Evolutionary conservation across 2,113 vertebrate species (phyloP).

Genomic region (Gopherus flavomarginatus): DNA sequence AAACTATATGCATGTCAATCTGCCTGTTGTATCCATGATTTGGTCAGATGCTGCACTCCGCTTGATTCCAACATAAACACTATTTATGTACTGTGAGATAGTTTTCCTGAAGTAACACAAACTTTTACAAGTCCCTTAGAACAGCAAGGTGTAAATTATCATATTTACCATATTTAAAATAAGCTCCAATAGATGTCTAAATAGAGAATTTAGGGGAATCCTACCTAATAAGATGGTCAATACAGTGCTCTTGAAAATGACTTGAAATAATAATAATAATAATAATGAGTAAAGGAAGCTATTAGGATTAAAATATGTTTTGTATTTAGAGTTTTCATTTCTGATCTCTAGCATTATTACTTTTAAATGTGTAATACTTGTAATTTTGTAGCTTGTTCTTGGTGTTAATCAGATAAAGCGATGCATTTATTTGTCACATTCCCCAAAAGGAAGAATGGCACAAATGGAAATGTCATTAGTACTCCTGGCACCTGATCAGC

Average conservation of each 20-base stretch:
- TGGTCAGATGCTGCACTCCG: conserved; percentile 16
- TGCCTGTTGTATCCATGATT: rapidly evolving
- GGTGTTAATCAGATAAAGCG: background rate
- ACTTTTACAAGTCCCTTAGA: conserved; percentile 49
- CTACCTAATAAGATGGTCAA: background rate
- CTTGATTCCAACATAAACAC: conserved; percentile 55
- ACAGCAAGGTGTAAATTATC: conserved; percentile 18
- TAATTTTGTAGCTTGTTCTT: background rate
- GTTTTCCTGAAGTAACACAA: conserved; percentile 57
- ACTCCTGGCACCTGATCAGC: background rate
- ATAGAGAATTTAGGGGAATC: background rate
- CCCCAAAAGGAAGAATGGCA: background rate
- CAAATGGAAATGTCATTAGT: background rate
- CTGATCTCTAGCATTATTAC: background rate
- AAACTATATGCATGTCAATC: background rate
- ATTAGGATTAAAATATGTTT: background rate
- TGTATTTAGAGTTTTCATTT: background rate
- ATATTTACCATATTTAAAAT: background rate
- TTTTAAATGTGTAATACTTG: background rate
- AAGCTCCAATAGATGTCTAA: background rate
- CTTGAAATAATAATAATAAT: background rate
- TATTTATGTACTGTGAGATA: conserved; percentile 67
- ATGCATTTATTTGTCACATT: background rate
- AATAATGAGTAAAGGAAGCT: background rate
- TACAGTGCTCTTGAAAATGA: conserved; percentile 2